Percentiles rank a stretch among this genome's conserved stretches.
Evolutionary conservation across 1,140 invertebrate species (phyloP).

Genomic region (Musca domestica): DNA sequence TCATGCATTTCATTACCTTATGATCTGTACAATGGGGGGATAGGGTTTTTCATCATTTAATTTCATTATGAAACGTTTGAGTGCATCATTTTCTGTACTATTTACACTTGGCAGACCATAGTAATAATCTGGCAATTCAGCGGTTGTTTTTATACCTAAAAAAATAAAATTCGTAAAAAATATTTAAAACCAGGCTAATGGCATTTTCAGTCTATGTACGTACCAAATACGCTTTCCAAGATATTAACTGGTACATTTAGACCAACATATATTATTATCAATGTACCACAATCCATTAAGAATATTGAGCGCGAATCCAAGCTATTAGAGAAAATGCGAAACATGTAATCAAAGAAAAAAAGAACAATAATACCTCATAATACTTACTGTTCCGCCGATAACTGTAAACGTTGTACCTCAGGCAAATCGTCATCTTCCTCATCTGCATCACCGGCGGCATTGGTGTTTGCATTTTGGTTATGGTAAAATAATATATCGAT

Average conservation of each 20-base stretch:
- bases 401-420: conserved; percentile 64
- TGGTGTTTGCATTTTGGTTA: conserved; percentile 54
- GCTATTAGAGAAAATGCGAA: conserved; percentile 44
- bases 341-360: conserved; percentile 2
- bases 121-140: conserved; percentile 62
- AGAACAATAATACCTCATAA: neutral
- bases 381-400: conserved; percentile 66
- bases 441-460: conserved; percentile 43
- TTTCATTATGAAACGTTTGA: conserved; percentile 79
- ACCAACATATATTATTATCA: conserved; percentile 85
- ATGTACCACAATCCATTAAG: conserved; percentile 82
- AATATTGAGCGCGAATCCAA: conserved; percentile 88
- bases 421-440: conserved; percentile 60
- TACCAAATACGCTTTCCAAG: conserved; percentile 71
- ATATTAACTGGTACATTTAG: conserved; percentile 74
- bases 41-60: conserved; percentile 84
- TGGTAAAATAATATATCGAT: conserved; percentile 70
- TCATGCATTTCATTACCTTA: conserved; percentile 73
- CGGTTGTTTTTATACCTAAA: conserved; percentile 59
- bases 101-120: conserved; percentile 76
- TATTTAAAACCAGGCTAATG: neutral
- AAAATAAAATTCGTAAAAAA: conserved; percentile 1
- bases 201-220: neutral
- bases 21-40: conserved; percentile 73
- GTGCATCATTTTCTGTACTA: conserved; percentile 70